These are phyloP conservation scores for Recurvirostra avosetta DNA, from an alignment of 2,113 vertebrate genomes.

Conservation along the genomic window DNA sequence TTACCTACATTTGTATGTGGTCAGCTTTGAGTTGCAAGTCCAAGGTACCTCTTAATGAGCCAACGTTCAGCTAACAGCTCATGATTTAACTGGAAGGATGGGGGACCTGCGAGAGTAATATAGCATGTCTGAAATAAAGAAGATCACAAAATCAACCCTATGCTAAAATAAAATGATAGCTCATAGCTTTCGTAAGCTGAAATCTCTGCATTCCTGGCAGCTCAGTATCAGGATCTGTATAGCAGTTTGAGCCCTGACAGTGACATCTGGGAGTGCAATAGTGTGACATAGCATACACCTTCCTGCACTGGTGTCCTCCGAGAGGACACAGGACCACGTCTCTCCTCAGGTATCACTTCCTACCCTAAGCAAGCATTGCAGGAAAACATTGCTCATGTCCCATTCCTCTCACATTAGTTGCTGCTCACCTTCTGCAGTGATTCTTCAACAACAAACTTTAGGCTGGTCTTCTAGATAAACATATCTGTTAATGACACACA, in stretches of 20 bases:
- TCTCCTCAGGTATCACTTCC: background rate
- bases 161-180: background rate
- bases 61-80: background rate
- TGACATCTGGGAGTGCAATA: background rate
- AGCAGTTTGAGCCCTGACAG: background rate
- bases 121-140: background rate
- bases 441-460: background rate
- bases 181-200: background rate
- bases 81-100: background rate
- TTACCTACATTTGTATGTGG: background rate
- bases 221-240: background rate
- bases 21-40: background rate
- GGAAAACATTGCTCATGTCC: background rate
- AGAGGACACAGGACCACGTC: background rate
- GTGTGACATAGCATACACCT: background rate
- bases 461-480: background rate
- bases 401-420: background rate
- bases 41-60: background rate
- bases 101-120: background rate
- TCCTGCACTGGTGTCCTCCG: fast-evolving
- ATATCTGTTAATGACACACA: background rate
- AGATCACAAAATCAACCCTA: background rate
- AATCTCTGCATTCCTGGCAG: background rate
- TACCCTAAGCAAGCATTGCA: background rate
- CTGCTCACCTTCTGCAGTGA: background rate